Conservation (phyloP, 2,797 vertebrate genomes). For the Pseudopleuronectes americanus region DNA sequence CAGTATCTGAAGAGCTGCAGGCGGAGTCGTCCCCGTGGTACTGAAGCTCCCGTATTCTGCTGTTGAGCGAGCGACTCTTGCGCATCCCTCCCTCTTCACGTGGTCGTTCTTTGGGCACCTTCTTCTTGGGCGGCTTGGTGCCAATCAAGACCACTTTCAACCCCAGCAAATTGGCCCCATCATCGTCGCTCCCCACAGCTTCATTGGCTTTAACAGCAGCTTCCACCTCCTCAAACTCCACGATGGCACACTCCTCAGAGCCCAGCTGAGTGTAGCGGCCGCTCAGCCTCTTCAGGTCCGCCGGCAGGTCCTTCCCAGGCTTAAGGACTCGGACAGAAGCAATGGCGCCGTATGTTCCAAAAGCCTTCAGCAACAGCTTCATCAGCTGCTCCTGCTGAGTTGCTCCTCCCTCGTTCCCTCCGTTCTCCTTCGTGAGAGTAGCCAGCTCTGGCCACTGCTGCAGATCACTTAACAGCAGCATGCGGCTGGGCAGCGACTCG, state of each 20-base stretch:
- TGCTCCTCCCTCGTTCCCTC: slow-evolving; percentile 75
- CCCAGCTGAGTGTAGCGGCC: slow-evolving; percentile 91
- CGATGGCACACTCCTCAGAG: slow-evolving; percentile 91
- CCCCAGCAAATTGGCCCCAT: slow-evolving; percentile 58
- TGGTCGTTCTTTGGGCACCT: slow-evolving; percentile 88
- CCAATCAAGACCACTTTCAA: slow-evolving; percentile 94
- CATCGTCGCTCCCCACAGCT: slow-evolving; percentile 80
- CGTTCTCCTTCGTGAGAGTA: slow-evolving; percentile 78
- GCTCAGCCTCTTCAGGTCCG: slow-evolving; percentile 92
- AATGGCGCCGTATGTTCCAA: slow-evolving; percentile 91
- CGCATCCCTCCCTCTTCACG: slow-evolving; percentile 83
- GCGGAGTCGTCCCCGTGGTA: slow-evolving; percentile 93
- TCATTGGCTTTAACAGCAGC: slow-evolving; percentile 92
- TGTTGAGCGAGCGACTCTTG: slow-evolving; percentile 90
- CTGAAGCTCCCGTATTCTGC: slow-evolving; percentile 93
- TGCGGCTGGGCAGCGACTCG: slow-evolving; percentile 94
- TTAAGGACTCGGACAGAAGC: slow-evolving; percentile 94
- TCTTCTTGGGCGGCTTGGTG: slow-evolving; percentile 96
- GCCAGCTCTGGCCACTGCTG: slow-evolving; percentile 88
- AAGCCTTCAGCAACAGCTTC: slow-evolving; percentile 93
- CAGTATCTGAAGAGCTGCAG: slow-evolving; percentile 95
- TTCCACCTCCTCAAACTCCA: slow-evolving; percentile 97
- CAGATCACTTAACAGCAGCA: slow-evolving; percentile 94
- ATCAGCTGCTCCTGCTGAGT: slow-evolving; percentile 92
- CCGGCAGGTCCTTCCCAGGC: slow-evolving; percentile 92